These are phyloP conservation scores for Pandion haliaetus DNA, from an alignment of 2,113 vertebrate species.

Conservation along the genomic window DNA sequence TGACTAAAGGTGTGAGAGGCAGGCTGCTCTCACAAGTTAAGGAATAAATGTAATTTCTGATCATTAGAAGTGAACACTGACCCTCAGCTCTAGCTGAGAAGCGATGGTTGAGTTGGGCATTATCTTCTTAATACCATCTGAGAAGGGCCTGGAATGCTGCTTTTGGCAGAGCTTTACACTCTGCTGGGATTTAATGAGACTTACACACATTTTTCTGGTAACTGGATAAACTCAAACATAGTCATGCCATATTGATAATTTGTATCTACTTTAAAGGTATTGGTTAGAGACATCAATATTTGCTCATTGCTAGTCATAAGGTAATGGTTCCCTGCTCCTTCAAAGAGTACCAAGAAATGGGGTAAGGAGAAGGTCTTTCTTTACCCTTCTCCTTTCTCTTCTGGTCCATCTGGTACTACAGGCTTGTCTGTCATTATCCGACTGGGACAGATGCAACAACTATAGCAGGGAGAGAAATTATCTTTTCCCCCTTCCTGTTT, in stretches of 20 bases:
- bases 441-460: neutral
- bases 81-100: neutral
- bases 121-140: neutral
- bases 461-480: neutral
- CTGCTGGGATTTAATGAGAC: conserved; percentile 70
- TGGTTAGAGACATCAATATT: neutral
- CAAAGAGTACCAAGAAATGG: neutral
- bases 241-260: neutral
- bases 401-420: neutral
- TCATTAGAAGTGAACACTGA: neutral
- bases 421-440: neutral
- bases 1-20: neutral
- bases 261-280: neutral
- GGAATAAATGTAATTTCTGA: neutral
- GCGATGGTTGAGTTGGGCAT: neutral
- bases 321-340: neutral
- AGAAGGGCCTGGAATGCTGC: conserved; percentile 75
- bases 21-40: neutral
- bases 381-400: neutral
- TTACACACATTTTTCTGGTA: neutral
- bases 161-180: conserved; percentile 63
- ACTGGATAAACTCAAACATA: neutral
- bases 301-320: neutral
- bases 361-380: neutral
- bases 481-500: neutral